phyloP scores from a whole-genome alignment of 1,140 invertebrate genomes.

The Carposina sasakii region DNA sequence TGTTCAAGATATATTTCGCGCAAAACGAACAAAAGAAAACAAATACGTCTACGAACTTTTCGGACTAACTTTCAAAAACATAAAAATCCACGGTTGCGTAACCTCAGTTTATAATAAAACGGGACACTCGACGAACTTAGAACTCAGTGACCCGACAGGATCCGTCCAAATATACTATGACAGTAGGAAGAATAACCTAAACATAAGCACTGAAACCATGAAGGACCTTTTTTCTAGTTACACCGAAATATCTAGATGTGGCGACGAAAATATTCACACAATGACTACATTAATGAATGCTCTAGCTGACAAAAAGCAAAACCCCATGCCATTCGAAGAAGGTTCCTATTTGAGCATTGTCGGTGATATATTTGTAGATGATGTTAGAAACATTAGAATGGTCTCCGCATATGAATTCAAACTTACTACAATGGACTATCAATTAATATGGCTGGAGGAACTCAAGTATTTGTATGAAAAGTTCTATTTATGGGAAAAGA shows the following conservation, averaged over 20 bases:
- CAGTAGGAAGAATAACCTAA: conserved; percentile 36
- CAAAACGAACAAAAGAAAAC: conserved; percentile 36
- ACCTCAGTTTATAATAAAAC: conserved; percentile 44
- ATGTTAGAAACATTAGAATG: conserved; percentile 40
- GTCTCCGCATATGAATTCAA: conserved; percentile 48
- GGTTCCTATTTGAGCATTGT: conserved; percentile 43
- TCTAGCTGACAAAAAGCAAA: conserved; percentile 33
- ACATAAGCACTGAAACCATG: conserved; percentile 23
- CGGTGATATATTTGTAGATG: conserved; percentile 59
- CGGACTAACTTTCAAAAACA: conserved; percentile 49
- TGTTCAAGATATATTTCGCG: conserved; percentile 62
- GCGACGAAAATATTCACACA: conserved; percentile 34
- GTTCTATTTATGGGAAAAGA: conserved; percentile 41
- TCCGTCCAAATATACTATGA: conserved; percentile 52
- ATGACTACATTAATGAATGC: conserved; percentile 41
- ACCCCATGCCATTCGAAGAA: conserved; percentile 31
- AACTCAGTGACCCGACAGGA: conserved; percentile 55
- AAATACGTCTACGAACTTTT: conserved; percentile 60
- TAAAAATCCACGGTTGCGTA: conserved; percentile 58
- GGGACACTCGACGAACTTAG: conserved; percentile 34
- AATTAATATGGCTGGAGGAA: conserved; percentile 59
- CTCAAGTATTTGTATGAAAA: conserved; percentile 58
- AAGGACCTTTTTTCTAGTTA: conserved; percentile 37
- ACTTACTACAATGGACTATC: conserved; percentile 36
- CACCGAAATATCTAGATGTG: conserved; percentile 25